Evolutionary conservation across 2,888 invertebrate species (phyloP), one percentile per base, ranked within the genome.

Genomic region (Chrysolina americana): DNA sequence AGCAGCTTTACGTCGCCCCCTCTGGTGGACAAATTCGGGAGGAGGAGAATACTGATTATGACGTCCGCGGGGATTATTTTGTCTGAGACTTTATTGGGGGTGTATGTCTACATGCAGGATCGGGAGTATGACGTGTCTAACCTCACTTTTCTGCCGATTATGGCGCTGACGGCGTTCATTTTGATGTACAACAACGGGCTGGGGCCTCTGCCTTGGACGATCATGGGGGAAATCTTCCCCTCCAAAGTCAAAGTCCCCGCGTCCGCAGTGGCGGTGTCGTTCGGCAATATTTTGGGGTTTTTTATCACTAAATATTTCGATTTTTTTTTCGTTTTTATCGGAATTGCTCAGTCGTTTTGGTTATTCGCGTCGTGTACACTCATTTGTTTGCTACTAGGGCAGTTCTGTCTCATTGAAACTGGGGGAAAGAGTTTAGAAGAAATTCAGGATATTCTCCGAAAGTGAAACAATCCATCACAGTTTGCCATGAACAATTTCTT

Each of bases 171-270:
- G 0, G 80, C 93, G 17, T 95, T 93, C 88, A 93, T 95, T 76
- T 88, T 92, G 70, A 91, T 92, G 0, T 95, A 94, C 88, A 93
- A 94, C 77, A 10, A 84, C 88, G 92, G 92, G 0, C 91, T 93
- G 66, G 95, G 96, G 2, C 93, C 95, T 0, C 85, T 95, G 44
- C 94, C 95, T 0, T 95, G 95, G 95, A 93, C 95, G 0, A 92
- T 96, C 41, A 91, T 95, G 90, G 93, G 94, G 0, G 96, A 96
- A 86, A 91, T 96, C 87, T 93, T 96, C 86, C 92, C 96, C 28
- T 89, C 93, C 0, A 93, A 94, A 79, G 77, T 81, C 0, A 82
- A 80, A 72, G 93, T 95, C 0, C 94, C 94, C 86, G 92, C 94
- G 0, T 75, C 80, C 6, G 89, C 91, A 21, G 93, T 94, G 0